Percentiles rank a stretch among this genome's conserved stretches.
Evolutionary conservation across 2,113 vertebrate genomes (phyloP).

Genomic region (Toxotes jaculatrix): DNA sequence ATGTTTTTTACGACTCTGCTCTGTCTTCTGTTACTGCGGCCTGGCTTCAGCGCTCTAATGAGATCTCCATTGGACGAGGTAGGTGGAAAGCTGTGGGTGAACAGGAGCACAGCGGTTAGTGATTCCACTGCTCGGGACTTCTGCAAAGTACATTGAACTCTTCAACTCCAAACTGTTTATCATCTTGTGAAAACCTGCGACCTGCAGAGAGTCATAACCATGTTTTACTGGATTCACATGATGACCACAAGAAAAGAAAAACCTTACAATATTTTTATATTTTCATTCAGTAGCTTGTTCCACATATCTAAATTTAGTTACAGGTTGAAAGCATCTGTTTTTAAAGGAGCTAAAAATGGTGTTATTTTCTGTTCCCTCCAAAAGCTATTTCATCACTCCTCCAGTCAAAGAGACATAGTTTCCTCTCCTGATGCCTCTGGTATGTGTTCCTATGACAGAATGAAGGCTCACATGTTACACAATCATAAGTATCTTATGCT

Average conservation of each 20-base stretch:
- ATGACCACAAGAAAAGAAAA: not conserved
- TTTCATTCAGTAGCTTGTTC: conserved; percentile 1
- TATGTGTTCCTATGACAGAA: conserved; percentile 36
- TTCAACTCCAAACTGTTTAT: conserved; percentile 75
- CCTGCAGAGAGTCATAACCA: conserved; percentile 14
- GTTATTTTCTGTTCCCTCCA: conserved; percentile 30
- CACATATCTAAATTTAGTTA: conserved; percentile 24
- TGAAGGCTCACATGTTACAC: not conserved
- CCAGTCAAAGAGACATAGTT: conserved; percentile 44
- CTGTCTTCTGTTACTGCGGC: conserved; percentile 69
- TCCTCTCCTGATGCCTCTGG: conserved; percentile 67
- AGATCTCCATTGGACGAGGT: conserved; percentile 77
- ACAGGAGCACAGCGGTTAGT: conserved; percentile 51
- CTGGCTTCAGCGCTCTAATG: conserved; percentile 64
- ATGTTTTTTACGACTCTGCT: conserved; percentile 71
- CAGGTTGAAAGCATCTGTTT: conserved; percentile 7
- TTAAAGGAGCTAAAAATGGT: conserved; percentile 9
- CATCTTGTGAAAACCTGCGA: conserved; percentile 38
- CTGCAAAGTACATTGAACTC: conserved; percentile 82
- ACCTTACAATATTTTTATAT: conserved; percentile 9
- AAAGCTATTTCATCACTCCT: conserved; percentile 65
- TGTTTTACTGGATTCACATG: conserved; percentile 31
- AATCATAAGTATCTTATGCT: not conserved
- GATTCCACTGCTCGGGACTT: conserved; percentile 56
- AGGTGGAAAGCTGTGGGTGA: conserved; percentile 69